Percentiles rank a stretch among this genome's conserved stretches.
phyloP scores from a whole-genome alignment of 2,113 vertebrate genomes.

The Indicator indicator region DNA sequence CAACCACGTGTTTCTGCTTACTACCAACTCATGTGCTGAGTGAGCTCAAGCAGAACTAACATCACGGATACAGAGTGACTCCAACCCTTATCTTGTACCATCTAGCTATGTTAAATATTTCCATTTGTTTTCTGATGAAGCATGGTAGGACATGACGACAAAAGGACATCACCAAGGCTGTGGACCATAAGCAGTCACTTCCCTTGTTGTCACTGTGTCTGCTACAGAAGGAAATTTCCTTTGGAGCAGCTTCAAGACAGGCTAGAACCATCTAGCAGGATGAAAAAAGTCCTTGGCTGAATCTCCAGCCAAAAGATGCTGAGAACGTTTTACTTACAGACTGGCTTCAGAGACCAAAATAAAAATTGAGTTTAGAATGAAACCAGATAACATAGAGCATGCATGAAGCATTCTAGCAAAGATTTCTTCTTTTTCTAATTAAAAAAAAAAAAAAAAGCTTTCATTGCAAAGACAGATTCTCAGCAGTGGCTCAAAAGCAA shows the following conservation, averaged over 20 bases:
- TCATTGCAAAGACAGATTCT: not conserved
- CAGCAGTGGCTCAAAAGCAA: not conserved
- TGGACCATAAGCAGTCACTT: not conserved
- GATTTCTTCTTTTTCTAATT: not conserved
- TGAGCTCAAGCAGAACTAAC: slow-evolving; percentile 14
- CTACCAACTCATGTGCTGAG: not conserved
- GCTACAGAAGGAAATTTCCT: not conserved
- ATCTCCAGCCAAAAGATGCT: slow-evolving; percentile 10
- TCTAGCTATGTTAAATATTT: not conserved
- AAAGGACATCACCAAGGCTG: not conserved
- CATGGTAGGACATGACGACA: not conserved
- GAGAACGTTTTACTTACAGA: slow-evolving; percentile 24
- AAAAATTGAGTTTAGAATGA: slow-evolving; percentile 1
- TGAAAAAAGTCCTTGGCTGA: not conserved
- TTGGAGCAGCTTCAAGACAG: slow-evolving; percentile 31
- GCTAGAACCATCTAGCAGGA: not conserved
- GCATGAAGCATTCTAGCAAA: not conserved
- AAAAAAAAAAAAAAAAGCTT: not conserved
- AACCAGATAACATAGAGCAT: not conserved
- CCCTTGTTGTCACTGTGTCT: not conserved
- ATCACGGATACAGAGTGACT: not conserved
- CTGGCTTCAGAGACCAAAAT: slow-evolving; percentile 6
- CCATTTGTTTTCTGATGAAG: not conserved
- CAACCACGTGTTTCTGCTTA: not conserved
- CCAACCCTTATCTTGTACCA: not conserved